Base-by-base conservation (phyloP, 2,113 vertebrate genomes). In the Alosa alosa region DNA sequence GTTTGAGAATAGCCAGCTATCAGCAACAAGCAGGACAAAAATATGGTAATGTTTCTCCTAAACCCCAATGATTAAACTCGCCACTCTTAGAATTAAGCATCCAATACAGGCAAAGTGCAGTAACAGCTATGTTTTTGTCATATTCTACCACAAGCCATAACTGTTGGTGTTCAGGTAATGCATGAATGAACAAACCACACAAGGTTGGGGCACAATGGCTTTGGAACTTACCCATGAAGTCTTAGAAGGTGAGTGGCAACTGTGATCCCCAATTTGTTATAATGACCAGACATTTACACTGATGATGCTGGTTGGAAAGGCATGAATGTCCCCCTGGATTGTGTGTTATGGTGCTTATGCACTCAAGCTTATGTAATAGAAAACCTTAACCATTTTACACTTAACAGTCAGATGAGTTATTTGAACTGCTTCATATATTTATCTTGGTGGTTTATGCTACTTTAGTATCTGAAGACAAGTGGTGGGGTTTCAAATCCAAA, bases 181-280 rank as follows among this genome's bases (percentile, higher is more conserved):
- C 90, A 94, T 93, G 92, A 94, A 95, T 93, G 93, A 94, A 87
- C 92, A 94, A 94, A 94, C 93, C 44, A 36, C 52, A 89, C 39
- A 36, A 13, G 72, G 13, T 39, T 75, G 68, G 47, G 45, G 50
- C 60, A 15, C 17, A 46, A 41, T 7, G 10, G 11, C 31, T 50
- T 41, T 36, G 82, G 82, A 81, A 88, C 87, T 87, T 86, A 85
- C 87, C 87, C 83, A 39, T 81, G 47, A 82, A 36, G n/a, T 60
- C 82, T 49, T 25, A 81, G 50, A n/a, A n/a, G 83, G 13, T 57
- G 31, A 50, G 11, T 10, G 3, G 15, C 31, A 57, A 31, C 36
- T 13, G 15, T 41, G 8, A 64, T 57, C 18, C 52, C 57, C 2
- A 31, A 78, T 11, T 78, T 1, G 15, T 18, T 78, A 36, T 15